Conservation (phyloP, 2,113 vertebrate genomes). For the Cochlearius cochlearius region DNA sequence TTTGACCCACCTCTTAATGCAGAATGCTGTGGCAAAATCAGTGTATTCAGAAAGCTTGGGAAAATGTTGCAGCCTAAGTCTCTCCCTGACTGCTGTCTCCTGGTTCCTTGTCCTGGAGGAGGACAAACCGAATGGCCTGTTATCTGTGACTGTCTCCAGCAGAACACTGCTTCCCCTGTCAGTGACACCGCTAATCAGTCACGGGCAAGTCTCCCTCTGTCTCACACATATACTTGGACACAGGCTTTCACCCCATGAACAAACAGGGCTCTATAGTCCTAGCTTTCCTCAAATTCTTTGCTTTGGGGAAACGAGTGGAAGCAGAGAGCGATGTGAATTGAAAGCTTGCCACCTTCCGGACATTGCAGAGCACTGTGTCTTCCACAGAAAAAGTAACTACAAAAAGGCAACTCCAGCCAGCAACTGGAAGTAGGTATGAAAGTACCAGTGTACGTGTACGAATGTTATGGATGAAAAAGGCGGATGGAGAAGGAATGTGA, state of each 20-base stretch:
- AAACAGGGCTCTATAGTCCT: background rate
- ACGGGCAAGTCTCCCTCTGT: background rate
- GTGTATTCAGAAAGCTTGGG: background rate
- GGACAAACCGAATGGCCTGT: background rate
- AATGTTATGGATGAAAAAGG: background rate
- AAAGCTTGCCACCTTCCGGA: slow-evolving; percentile 55
- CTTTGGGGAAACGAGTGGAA: background rate
- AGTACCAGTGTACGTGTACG: fast-evolving
- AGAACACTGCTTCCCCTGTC: background rate
- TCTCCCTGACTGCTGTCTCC: background rate
- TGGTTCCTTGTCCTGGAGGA: background rate
- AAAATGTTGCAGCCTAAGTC: background rate
- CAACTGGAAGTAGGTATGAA: background rate
- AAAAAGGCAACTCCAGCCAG: too few relatives aligned
- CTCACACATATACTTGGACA: background rate
- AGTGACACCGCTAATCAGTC: background rate
- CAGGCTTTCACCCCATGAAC: background rate
- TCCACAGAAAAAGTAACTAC: background rate
- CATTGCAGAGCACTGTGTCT: background rate
- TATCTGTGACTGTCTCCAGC: background rate
- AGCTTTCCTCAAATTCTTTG: background rate
- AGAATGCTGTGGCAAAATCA: background rate
- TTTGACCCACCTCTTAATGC: background rate
- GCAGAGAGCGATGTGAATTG: background rate
- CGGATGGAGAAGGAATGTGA: background rate